These are phyloP conservation scores for Synergus gifuensis DNA, from an alignment of 2,888 invertebrate genomes.

Conservation along the genomic window DNA sequence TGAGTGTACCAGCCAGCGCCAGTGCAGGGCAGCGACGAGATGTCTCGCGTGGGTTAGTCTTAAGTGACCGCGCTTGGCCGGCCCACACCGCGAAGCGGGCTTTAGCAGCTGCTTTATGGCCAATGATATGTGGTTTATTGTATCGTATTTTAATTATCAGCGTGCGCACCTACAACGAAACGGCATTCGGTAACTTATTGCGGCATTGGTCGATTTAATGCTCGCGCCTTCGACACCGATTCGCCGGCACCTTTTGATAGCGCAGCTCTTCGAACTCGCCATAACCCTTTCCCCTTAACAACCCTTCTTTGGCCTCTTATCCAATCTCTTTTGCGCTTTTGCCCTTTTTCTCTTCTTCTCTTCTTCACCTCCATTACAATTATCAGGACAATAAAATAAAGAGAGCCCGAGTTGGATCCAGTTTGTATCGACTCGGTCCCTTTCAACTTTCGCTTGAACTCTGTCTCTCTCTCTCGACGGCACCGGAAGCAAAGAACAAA, in stretches of 20 bases:
- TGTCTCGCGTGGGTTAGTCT: constrained; percentile 74
- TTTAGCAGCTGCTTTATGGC: constrained; percentile 73
- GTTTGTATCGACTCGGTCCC: not conserved
- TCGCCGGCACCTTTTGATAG: constrained; percentile 67
- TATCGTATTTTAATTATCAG: constrained; percentile 78
- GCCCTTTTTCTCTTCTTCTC: constrained; percentile 42
- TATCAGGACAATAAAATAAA: constrained; percentile 1
- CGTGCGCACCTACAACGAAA: constrained; percentile 74
- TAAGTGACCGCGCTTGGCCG: constrained; percentile 57
- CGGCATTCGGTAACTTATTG: constrained; percentile 76
- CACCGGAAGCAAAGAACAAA: constrained; percentile 23
- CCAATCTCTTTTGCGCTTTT: constrained; percentile 7
- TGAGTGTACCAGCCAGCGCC: constrained; percentile 57
- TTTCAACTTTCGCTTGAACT: not conserved
- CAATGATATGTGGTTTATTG: constrained; percentile 77
- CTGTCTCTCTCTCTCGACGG: not conserved
- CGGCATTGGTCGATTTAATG: constrained; percentile 62
- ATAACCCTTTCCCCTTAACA: constrained; percentile 46
- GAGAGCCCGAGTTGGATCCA: not conserved
- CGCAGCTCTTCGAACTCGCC: constrained; percentile 50
- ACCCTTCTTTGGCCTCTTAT: constrained; percentile 35
- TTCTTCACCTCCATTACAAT: constrained; percentile 1
- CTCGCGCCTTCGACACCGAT: constrained; percentile 64
- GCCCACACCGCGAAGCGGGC: constrained; percentile 53
- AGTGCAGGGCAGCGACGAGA: constrained; percentile 67